Conservation (phyloP, 2,888 invertebrate genomes). For the Polydrusus tereticollis region DNA sequence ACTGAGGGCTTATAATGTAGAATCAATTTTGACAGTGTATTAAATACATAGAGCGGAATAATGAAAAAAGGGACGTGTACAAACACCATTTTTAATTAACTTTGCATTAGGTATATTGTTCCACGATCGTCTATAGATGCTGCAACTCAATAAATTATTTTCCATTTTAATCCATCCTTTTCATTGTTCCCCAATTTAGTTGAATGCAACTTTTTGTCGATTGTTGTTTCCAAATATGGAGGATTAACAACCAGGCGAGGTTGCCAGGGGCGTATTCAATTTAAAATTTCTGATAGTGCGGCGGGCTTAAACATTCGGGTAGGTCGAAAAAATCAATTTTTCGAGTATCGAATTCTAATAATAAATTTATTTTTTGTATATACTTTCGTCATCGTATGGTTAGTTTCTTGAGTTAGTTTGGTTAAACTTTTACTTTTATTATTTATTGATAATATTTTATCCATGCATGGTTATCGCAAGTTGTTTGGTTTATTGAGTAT, state of each 20-base stretch:
- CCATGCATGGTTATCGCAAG: too few species aligned
- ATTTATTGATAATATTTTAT: too few species aligned
- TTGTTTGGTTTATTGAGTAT: too few species aligned
- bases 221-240: neutral
- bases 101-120: constrained; percentile 4
- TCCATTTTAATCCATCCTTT: constrained; percentile 22
- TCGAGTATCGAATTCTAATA: too few species aligned
- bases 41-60: neutral
- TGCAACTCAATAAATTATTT: constrained; percentile 32
- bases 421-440: too few species aligned
- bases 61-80: constrained; percentile 4
- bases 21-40: constrained; percentile 1
- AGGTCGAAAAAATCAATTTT: too few species aligned
- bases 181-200: constrained; percentile 20
- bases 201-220: constrained; percentile 24
- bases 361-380: too few species aligned
- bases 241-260: neutral
- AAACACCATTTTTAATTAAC: constrained; percentile 42
- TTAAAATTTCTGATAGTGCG: too few species aligned
- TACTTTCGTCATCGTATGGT: too few species aligned
- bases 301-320: too few species aligned
- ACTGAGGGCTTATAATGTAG: neutral
- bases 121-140: constrained; percentile 18
- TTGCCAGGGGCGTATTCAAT: neutral
- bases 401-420: too few species aligned